These are phyloP conservation scores for Lepisosteus oculatus DNA, from an alignment of 2,113 vertebrate genomes.

Conservation along the genomic window DNA sequence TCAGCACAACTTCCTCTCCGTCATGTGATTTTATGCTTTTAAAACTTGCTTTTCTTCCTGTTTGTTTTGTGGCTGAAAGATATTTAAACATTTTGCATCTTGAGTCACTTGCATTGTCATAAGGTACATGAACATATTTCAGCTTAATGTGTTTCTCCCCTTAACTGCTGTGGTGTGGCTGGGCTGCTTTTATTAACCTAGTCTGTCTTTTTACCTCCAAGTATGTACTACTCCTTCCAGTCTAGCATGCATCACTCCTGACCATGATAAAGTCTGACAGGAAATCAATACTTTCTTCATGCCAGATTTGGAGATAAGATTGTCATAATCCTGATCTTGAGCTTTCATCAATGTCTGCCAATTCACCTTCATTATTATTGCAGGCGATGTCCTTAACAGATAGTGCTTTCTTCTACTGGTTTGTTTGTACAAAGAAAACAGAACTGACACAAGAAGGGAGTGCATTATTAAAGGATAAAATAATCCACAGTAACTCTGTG, in stretches of 20 bases:
- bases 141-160: neutral
- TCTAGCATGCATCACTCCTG: slow-evolving; percentile 61
- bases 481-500: no score
- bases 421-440: slow-evolving; percentile 11
- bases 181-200: slow-evolving; percentile 14
- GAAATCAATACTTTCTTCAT: slow-evolving; percentile 88
- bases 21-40: no score
- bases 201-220: slow-evolving; percentile 60
- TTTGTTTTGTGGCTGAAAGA: no score
- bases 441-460: no score
- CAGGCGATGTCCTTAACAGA: slow-evolving; percentile 66
- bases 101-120: neutral
- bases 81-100: neutral
- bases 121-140: neutral
- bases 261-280: slow-evolving; percentile 83
- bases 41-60: no score
- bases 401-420: slow-evolving; percentile 24
- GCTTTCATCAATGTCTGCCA: slow-evolving; percentile 63
- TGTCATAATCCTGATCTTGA: slow-evolving; percentile 73
- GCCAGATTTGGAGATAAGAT: slow-evolving; percentile 77
- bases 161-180: neutral
- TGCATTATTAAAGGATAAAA: no score
- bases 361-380: slow-evolving; percentile 63
- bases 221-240: slow-evolving; percentile 57
- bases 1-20: no score